Evolutionary conservation across 2,888 invertebrate species (phyloP).

Genomic region (Eupithecia vulgata): DNA sequence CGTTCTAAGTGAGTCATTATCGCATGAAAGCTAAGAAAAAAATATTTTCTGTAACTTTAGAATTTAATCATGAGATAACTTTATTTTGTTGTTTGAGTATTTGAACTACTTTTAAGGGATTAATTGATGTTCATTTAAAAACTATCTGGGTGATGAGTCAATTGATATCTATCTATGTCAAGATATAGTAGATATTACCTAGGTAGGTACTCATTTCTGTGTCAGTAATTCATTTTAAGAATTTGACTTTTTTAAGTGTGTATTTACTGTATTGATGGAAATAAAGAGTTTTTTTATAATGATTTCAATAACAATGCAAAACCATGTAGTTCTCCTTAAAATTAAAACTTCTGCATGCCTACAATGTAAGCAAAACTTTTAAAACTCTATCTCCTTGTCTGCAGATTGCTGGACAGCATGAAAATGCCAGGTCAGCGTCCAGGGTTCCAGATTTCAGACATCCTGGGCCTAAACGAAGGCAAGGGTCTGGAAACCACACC

Average conservation of each 20-base stretch:
- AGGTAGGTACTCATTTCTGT: too few species aligned
- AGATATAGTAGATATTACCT: too few species aligned
- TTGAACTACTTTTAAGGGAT: background rate
- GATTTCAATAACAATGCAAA: background rate
- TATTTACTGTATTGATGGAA: too few species aligned
- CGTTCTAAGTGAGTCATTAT: background rate
- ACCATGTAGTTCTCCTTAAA: background rate
- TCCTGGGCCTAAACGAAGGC: conserved; percentile 93
- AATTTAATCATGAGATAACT: background rate
- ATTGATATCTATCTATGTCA: background rate
- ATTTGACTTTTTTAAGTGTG: too few species aligned
- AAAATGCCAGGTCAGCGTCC: conserved; percentile 91
- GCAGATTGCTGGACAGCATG: conserved; percentile 91
- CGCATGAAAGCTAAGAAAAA: background rate
- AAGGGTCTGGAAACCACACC: conserved; percentile 72
- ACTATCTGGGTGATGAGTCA: background rate
- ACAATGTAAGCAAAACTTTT: background rate
- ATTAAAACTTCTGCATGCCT: background rate
- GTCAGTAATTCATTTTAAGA: too few species aligned
- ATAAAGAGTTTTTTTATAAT: too few species aligned
- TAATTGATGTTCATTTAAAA: background rate
- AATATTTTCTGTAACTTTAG: background rate
- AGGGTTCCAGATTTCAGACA: conserved; percentile 97
- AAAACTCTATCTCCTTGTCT: conserved; percentile 37
- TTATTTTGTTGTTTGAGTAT: background rate